These are phyloP conservation scores for Nasonia oneida DNA, from an alignment of 2,888 invertebrate species.

Conservation along the genomic window DNA sequence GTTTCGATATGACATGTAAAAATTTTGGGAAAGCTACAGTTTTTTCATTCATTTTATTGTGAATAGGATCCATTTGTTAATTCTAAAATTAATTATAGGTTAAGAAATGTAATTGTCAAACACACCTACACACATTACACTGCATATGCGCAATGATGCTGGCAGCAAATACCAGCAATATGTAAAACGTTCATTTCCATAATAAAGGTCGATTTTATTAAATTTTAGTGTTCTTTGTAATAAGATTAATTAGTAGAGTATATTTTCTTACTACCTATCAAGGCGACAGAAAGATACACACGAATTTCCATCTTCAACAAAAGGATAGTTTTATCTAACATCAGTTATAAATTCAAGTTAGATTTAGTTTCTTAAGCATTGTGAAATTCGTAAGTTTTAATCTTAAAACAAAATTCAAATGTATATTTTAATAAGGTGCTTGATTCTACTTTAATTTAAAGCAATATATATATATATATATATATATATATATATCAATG, in stretches of 20 bases:
- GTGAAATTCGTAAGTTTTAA: background rate
- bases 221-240: conserved; percentile 45
- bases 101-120: conserved; percentile 58
- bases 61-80: conserved; percentile 60
- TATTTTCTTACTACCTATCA: background rate
- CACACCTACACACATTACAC: conserved; percentile 38
- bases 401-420: background rate
- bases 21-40: conserved; percentile 54
- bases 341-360: background rate
- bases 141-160: conserved; percentile 47
- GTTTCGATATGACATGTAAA: conserved; percentile 48
- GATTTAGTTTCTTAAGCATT: background rate
- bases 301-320: background rate
- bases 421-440: conserved; percentile 34
- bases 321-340: background rate
- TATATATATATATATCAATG: background rate
- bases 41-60: conserved; percentile 59
- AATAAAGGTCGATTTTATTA: conserved; percentile 76
- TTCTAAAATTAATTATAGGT: conserved; percentile 56
- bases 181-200: conserved; percentile 77
- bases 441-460: conserved; percentile 29
- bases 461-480: background rate
- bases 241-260: conserved; percentile 31
- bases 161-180: conserved; percentile 71
- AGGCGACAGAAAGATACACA: background rate